phyloP scores from a whole-genome alignment of 2,888 invertebrate genomes.

The Serripes groenlandicus region DNA sequence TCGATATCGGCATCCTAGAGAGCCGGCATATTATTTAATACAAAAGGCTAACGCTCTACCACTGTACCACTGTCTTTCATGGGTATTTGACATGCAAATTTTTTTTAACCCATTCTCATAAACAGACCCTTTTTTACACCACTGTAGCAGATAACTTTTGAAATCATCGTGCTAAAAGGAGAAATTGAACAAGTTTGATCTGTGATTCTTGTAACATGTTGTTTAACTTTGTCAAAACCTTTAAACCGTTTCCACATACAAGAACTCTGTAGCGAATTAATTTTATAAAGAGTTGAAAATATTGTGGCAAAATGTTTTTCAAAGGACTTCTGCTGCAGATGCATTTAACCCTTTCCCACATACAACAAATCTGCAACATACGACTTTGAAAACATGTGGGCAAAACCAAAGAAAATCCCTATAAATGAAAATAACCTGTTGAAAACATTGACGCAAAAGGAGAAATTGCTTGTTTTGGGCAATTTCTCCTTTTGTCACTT shows the following conservation, averaged over 20 bases:
- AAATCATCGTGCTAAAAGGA: neutral
- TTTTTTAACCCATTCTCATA: neutral
- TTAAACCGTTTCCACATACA: too few species aligned
- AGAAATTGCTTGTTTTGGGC: conserved; percentile 9
- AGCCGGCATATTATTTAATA: too few species aligned
- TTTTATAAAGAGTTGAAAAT: too few species aligned
- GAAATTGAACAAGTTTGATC: neutral
- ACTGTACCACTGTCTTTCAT: too few species aligned
- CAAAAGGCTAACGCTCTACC: too few species aligned
- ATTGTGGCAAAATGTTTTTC: too few species aligned
- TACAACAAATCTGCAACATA: neutral
- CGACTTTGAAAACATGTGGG: neutral
- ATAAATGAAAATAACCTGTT: neutral
- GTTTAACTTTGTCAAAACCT: too few species aligned
- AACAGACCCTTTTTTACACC: neutral
- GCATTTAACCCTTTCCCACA: conserved; percentile 11
- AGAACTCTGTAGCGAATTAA: too few species aligned
- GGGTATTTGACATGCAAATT: too few species aligned
- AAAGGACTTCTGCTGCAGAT: too few species aligned
- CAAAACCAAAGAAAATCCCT: neutral
- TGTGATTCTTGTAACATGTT: neutral
- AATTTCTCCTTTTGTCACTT: conserved; percentile 7
- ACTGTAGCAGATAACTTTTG: neutral
- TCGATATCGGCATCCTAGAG: too few species aligned
- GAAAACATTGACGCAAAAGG: conserved; percentile 3